Evolutionary conservation across 2,888 invertebrate species (phyloP), one percentile per base, ranked within the genome.

Genomic region (Apeira syringaria): DNA sequence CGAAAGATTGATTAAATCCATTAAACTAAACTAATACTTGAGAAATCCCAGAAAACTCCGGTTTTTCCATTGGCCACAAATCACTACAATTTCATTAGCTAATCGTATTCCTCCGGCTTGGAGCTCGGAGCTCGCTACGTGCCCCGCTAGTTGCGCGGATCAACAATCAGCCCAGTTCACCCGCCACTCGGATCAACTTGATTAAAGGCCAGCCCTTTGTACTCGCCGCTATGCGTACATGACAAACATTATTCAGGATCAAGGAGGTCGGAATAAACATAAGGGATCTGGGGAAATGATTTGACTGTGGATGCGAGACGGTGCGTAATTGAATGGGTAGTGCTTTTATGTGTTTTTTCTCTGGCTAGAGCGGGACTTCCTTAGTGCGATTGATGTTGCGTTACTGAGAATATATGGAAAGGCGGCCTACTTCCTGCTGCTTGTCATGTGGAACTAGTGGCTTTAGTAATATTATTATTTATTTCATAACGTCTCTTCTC

Each of bases 131-230:
- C 24, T 15, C 17, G 34, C 29, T 29, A 39, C 45, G 45, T 45
- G 45, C 42, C 9, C 20, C 42, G 31, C 43, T 18, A 42, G 47
- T 40, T 29, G 46, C 22, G 30, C 13, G 24, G 28, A 15, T 33
- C 37, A 47, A 43, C 53, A 50, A 53, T 45, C 53, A 47, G 47
- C 25, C 39, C 35, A 41, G 39, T 32, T 41, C 31, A 38, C 38
- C 36, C 43, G 22, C 39, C 32, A 33, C 37, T 33, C 32, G 48
- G 51, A 49, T 52, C 49, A 42, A 53, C 48, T 55, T 53, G 53
- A 55, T 55, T 55, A 55, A 53, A 50, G 50, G 48, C 35, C 47
- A 47, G 32, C 42, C 47, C 46, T 52, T 47, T 50, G 52, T 40
- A 11, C 40, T 20, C 37, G 33, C 31, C 30, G 32, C 43, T 45